phyloP scores from a whole-genome alignment of 2,888 invertebrate genomes.

The Drosophila infuscata region DNA sequence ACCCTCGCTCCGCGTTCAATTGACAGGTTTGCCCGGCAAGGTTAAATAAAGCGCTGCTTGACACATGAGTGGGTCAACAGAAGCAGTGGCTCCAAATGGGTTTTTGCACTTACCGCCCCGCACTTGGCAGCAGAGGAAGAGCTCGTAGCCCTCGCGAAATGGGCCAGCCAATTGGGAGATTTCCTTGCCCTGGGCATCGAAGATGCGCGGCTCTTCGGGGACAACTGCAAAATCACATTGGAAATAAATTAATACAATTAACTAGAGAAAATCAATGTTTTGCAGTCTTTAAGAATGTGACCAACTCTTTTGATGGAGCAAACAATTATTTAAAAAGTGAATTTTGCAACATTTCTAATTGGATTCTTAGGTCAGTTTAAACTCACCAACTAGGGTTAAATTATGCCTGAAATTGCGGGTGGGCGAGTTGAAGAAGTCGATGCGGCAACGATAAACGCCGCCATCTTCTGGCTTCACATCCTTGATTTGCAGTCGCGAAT shows the following conservation, averaged over 20 bases:
- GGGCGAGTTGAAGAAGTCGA: slow-evolving; percentile 95
- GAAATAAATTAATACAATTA: neutral
- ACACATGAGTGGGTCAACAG: slow-evolving; percentile 6
- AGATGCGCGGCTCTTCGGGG: slow-evolving; percentile 92
- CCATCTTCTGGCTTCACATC: slow-evolving; percentile 91
- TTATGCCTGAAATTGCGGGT: slow-evolving; percentile 94
- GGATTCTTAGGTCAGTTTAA: no score
- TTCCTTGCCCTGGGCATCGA: slow-evolving; percentile 93
- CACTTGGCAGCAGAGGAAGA: slow-evolving; percentile 94
- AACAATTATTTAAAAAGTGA: neutral
- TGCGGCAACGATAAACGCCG: slow-evolving; percentile 94
- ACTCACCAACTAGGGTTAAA: slow-evolving; percentile 94
- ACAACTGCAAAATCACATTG: slow-evolving; percentile 87
- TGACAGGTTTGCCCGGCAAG: neutral
- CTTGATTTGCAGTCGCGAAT: slow-evolving; percentile 90
- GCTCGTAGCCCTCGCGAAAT: slow-evolving; percentile 93
- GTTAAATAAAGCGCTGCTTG: slow-evolving; percentile 32
- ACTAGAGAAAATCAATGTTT: no score
- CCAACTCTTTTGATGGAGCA: neutral
- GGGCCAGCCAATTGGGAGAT: slow-evolving; percentile 92
- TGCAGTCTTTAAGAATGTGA: neutral
- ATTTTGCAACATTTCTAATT: no score
- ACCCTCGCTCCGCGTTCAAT: neutral
- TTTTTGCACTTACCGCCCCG: slow-evolving; percentile 90
- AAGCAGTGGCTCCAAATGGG: neutral